Evolutionary conservation across 2,888 invertebrate species (phyloP).

Genomic region (Microchrysa polita): DNA sequence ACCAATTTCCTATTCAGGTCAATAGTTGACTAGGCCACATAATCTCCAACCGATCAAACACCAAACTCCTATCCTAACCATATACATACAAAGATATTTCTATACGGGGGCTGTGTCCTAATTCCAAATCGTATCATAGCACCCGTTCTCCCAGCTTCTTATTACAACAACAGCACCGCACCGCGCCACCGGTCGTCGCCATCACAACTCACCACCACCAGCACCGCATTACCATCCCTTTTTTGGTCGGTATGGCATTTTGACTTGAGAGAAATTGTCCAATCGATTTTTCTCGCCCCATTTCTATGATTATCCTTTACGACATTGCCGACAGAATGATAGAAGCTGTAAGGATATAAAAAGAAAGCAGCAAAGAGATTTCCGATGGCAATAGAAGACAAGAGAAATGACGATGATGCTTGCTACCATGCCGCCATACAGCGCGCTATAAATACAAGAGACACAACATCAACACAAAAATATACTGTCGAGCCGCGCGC

Average conservation of each 20-base stretch:
- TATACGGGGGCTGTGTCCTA: background rate
- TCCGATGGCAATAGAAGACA: too few relatives aligned
- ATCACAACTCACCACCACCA: too few relatives aligned
- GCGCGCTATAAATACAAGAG: background rate
- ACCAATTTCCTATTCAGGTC: constrained; percentile 7
- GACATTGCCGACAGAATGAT: constrained; percentile 31
- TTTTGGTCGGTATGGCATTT: too few relatives aligned
- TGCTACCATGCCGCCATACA: too few relatives aligned
- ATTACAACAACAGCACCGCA: too few relatives aligned
- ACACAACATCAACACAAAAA: background rate
- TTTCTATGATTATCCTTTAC: constrained; percentile 21
- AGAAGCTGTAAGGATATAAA: constrained; percentile 6
- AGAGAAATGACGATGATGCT: too few relatives aligned
- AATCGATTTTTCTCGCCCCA: constrained; percentile 30
- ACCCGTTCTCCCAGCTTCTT: too few relatives aligned
- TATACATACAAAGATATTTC: background rate
- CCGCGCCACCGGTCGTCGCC: too few relatives aligned
- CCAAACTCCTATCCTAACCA: background rate
- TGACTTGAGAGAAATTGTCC: constrained; percentile 37
- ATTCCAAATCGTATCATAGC: background rate
- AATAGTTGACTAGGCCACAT: background rate
- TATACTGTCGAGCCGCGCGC: background rate
- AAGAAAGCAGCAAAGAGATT: too few relatives aligned
- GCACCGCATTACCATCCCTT: too few relatives aligned
- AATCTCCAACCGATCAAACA: background rate